Base-by-base conservation (phyloP, 2,888 invertebrate species). In the Nineta flava region DNA sequence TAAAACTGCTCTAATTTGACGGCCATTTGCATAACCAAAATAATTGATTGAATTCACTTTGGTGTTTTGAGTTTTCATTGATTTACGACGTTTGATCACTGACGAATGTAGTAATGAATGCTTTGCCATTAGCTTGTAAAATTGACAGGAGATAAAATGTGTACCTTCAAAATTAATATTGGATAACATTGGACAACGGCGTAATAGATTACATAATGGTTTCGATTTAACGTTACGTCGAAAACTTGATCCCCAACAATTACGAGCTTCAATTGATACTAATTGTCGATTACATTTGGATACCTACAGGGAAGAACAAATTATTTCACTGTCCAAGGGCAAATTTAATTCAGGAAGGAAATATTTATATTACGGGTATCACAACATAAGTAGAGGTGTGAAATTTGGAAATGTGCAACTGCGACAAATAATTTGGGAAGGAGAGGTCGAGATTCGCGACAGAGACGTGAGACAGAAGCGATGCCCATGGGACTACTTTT, bases 1-100 rank as follows among this genome's bases (percentile, higher is more conserved):
- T n/a, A 44, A 26, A 44, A 26, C 21, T 44, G 44, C 19, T 44
- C 13, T 19, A 19, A 44, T n/a, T 26, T 44, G 44, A n/a, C 44
- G 44, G 7, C 15, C n/a, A 21, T 13, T 26, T 2, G 44, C 26
- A n/a, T 26, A 26, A n/a, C 44, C 26, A 19, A 5, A n/a, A 26
- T 21, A 44, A 9, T 13, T 13, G 4, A 44, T 19, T 13, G 26
- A 12, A 21, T 44, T 5, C 9, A 13, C 6, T 44, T 44, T 44
- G 2, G 26, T 44, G 4, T 13, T 19, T 9, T 3, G 26, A n/a
- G 7, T 10, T 13, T 26, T 26, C 17, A 17, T 17, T 21, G n/a
- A 4, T 13, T 21, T 44, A 9, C 26, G 44, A 26, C 13, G 19
- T 19, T 9, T 26, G 4, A 3, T 26, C 26, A 26, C 3, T 26